phyloP scores from a whole-genome alignment of 2,113 vertebrate species.

The Halcyon senegalensis region DNA sequence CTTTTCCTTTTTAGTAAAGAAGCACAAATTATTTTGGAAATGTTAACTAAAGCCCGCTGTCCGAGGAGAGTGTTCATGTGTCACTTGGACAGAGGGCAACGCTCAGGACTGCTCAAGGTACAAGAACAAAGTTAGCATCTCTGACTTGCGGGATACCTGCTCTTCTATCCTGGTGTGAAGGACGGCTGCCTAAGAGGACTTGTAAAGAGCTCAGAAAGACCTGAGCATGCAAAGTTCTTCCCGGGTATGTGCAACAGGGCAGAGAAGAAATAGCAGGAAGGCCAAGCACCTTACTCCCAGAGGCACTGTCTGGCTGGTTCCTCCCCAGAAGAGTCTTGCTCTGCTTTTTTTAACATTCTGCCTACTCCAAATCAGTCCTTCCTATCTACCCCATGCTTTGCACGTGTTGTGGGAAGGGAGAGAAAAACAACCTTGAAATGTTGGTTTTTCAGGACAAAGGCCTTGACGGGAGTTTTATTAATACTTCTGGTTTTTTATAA shows the following conservation, averaged over 20 bases:
- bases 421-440: not conserved
- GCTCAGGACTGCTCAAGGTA: not conserved
- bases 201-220: not conserved
- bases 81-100: not conserved
- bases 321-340: not conserved
- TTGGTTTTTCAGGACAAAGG: not conserved
- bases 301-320: not conserved
- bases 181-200: not conserved
- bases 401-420: not conserved
- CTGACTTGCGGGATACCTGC: not conserved
- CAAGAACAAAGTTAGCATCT: not conserved
- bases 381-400: not conserved
- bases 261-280: not conserved
- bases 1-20: not conserved
- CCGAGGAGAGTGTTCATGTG: rapidly evolving
- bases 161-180: not conserved
- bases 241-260: not conserved
- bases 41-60: not conserved
- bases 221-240: not conserved
- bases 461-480: not conserved
- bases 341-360: not conserved
- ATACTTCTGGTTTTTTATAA: not conserved
- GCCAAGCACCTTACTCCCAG: not conserved
- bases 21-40: not conserved
- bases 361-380: not conserved